Evolutionary conservation across 2,888 invertebrate genomes (phyloP).

Genomic region (Acheta domesticus): DNA sequence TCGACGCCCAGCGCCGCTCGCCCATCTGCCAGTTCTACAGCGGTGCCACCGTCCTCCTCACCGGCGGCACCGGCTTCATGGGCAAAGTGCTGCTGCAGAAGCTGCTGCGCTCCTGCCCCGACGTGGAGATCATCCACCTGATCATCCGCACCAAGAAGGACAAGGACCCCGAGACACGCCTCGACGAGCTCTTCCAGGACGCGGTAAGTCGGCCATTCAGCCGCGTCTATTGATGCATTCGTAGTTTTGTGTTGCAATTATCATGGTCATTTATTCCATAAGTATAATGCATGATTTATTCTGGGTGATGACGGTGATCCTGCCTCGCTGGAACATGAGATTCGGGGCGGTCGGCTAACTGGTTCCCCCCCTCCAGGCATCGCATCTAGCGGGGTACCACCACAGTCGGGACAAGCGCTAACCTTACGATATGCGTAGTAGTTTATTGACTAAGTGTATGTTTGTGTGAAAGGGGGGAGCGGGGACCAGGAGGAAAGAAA

Average conservation of each 20-base stretch:
- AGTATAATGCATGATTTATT: neutral
- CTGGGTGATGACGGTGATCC: too few relatives aligned
- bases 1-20: neutral
- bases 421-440: too few relatives aligned
- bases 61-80: constrained; percentile 55
- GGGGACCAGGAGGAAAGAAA: too few relatives aligned
- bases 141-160: constrained; percentile 58
- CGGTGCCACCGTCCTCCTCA: constrained; percentile 57
- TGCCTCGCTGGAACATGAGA: too few relatives aligned
- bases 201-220: constrained; percentile 50
- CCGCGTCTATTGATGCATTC: neutral
- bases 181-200: constrained; percentile 66
- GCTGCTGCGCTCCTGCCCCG: constrained; percentile 55
- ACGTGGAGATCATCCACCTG: constrained; percentile 54
- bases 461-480: too few relatives aligned
- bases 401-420: too few relatives aligned
- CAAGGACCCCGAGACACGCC: constrained; percentile 60
- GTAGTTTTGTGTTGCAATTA: neutral
- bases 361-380: too few relatives aligned
- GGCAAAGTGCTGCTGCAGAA: constrained; percentile 59
- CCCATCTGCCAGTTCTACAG: constrained; percentile 51
- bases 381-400: too few relatives aligned
- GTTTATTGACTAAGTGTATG: too few relatives aligned
- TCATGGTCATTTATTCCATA: neutral
- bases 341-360: too few relatives aligned